These are phyloP conservation scores for Anabacerthia variegaticeps DNA, from an alignment of 2,797 vertebrate species.

Conservation along the genomic window DNA sequence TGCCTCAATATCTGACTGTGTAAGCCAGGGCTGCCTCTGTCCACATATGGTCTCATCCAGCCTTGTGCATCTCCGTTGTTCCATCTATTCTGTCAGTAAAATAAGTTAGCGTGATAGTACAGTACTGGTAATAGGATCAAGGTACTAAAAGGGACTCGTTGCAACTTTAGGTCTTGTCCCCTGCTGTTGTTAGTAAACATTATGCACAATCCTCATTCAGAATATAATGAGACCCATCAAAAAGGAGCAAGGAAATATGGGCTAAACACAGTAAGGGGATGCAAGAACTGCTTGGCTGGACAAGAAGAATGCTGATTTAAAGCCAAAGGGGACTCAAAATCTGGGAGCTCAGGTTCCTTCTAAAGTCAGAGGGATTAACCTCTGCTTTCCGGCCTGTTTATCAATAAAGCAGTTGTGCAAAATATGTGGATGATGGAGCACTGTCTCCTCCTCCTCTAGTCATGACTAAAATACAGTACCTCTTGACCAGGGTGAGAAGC, in stretches of 20 bases:
- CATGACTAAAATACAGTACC: not conserved
- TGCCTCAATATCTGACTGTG: not conserved
- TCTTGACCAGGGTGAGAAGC: not conserved
- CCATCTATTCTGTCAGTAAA: not conserved
- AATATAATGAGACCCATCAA: not conserved
- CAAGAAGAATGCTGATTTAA: not conserved
- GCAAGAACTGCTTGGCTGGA: not conserved
- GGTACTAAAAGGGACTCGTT: not conserved
- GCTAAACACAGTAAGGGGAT: not conserved
- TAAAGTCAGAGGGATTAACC: not conserved
- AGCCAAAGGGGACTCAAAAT: not conserved
- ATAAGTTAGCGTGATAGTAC: not conserved
- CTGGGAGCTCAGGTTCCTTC: not conserved
- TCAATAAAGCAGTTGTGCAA: not conserved
- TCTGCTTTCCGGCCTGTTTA: not conserved
- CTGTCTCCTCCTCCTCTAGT: not conserved
- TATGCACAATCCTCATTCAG: not conserved
- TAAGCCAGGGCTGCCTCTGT: not conserved
- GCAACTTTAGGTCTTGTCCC: not conserved
- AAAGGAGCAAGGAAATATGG: not conserved
- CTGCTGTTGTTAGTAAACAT: not conserved
- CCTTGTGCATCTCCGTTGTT: not conserved
- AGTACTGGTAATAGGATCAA: not conserved
- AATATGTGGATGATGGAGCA: not conserved
- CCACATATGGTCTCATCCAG: rapidly evolving